Percentiles rank a stretch among this genome's conserved stretches.
Conservation (phyloP, 2,113 vertebrate genomes). For the Apodemus speciosus region DNA sequence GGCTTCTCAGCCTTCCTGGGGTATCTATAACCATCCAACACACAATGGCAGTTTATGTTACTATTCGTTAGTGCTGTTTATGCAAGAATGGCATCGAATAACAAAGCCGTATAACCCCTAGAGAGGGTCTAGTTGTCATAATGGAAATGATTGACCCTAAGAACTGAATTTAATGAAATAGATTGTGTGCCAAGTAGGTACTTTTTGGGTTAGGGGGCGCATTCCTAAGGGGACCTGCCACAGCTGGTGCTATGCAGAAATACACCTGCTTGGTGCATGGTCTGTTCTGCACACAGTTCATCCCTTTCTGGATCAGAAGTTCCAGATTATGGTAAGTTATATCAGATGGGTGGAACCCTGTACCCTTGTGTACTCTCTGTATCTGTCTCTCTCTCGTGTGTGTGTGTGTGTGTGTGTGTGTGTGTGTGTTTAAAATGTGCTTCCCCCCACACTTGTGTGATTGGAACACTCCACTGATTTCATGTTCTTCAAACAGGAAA, state of each 20-base stretch:
- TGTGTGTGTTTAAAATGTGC: not conserved
- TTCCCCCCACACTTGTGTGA: not conserved
- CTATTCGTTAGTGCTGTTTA: not conserved
- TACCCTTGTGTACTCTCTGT: not conserved
- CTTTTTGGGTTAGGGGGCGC: not conserved
- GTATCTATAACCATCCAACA: not conserved
- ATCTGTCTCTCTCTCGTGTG: no score
- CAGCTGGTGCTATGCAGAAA: not conserved
- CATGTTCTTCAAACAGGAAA: not conserved
- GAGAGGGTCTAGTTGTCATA: not conserved
- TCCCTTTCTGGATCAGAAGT: constrained; percentile 12
- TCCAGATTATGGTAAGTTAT: not conserved
- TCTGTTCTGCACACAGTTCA: not conserved
- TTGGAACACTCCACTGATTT: not conserved
- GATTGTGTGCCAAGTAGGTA: not conserved
- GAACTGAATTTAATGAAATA: constrained; percentile 13
- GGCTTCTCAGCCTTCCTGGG: not conserved
- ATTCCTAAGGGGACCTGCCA: not conserved
- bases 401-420: not conserved
- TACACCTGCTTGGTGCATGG: not conserved
- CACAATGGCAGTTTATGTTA: not conserved
- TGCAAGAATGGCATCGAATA: not conserved
- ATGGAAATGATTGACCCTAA: not conserved
- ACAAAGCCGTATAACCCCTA: not conserved
- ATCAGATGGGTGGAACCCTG: not conserved